Percentiles rank a stretch among this genome's conserved stretches.
Conservation (phyloP, 2,888 invertebrate genomes). For the Margaritifera margaritifera region DNA sequence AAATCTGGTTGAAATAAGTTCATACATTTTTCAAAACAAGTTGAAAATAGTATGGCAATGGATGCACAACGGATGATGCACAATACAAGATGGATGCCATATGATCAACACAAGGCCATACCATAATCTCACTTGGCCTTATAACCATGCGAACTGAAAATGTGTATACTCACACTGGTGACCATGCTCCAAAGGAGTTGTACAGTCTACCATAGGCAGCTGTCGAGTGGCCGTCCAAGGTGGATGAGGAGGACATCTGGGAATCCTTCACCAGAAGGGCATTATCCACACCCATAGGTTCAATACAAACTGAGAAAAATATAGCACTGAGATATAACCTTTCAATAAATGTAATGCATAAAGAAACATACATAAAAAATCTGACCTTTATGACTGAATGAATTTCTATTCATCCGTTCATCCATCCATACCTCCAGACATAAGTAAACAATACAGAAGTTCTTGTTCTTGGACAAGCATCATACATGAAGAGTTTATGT, state of each 20-base stretch:
- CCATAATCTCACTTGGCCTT: too few relatives aligned
- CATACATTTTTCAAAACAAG: too few relatives aligned
- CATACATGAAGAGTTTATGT: too few relatives aligned
- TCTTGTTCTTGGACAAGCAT: too few relatives aligned
- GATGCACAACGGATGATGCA: too few relatives aligned
- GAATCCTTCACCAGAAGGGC: constrained; percentile 44
- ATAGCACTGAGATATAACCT: not conserved
- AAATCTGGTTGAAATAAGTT: too few relatives aligned
- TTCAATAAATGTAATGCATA: not conserved
- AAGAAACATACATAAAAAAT: too few relatives aligned
- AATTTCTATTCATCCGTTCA: too few relatives aligned
- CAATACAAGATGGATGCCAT: not conserved
- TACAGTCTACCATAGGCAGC: constrained; percentile 75
- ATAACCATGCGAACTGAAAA: not conserved
- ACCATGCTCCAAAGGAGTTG: constrained; percentile 19
- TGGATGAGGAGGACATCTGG: constrained; percentile 53
- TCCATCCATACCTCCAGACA: too few relatives aligned
- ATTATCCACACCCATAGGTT: constrained; percentile 50
- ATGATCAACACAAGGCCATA: too few relatives aligned
- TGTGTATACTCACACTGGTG: constrained; percentile 1
- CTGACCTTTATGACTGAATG: too few relatives aligned
- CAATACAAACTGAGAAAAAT: constrained; percentile 36
- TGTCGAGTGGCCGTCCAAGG: constrained; percentile 38
- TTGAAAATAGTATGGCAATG: not conserved
- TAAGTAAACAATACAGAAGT: too few relatives aligned